A percentile compares a stretch with the other conserved stretches of the same genome.
Conservation (phyloP, 2,113 vertebrate genomes). For the Ctenodactylus gundi region DNA sequence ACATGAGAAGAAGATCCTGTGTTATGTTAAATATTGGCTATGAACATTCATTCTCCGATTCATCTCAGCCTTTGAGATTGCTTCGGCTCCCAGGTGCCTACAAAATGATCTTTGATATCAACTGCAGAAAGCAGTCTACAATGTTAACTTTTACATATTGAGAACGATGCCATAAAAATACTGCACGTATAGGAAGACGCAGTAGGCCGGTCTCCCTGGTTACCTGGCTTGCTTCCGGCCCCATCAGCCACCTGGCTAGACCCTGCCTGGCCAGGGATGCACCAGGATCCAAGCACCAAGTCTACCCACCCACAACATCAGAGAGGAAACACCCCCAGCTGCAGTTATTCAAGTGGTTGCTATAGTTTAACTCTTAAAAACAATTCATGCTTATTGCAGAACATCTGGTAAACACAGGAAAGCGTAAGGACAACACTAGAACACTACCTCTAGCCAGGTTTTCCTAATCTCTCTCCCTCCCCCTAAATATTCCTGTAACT, state of each 20-base stretch:
- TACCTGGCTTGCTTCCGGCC: background rate
- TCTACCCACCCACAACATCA: background rate
- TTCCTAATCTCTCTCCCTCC: background rate
- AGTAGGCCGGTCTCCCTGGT: no score
- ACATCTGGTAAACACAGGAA: background rate
- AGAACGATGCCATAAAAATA: background rate
- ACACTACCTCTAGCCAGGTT: background rate
- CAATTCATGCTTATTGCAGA: background rate
- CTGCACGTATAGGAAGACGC: no score
- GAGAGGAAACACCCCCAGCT: background rate
- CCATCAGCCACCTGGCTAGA: background rate
- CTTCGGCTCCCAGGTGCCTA: background rate
- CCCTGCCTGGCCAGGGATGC: background rate
- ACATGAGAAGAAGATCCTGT: slow-evolving; percentile 17
- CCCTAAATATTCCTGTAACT: background rate
- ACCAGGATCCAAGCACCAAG: background rate
- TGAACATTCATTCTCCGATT: background rate
- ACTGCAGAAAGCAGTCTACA: no score
- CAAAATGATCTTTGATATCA: background rate
- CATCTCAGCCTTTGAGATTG: background rate
- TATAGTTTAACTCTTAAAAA: background rate
- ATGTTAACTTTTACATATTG: background rate
- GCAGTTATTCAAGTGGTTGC: background rate
- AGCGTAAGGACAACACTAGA: background rate
- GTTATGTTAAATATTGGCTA: background rate